Conservation (phyloP, 2,113 vertebrate species). For the Sapayoa aenigma region DNA sequence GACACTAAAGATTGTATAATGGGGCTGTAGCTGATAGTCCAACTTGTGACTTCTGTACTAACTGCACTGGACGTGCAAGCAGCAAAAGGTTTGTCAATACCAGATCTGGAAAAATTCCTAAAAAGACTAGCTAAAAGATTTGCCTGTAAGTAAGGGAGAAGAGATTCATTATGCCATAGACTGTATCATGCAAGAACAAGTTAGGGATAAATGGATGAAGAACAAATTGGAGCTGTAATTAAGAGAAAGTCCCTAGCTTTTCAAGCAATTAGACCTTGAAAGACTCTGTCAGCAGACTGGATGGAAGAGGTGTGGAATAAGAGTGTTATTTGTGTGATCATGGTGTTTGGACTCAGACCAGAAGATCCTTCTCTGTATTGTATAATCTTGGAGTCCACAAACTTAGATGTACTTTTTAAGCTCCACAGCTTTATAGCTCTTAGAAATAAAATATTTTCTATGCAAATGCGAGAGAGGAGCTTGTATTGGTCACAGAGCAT, state of each 20-base stretch:
- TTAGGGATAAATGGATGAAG: background rate
- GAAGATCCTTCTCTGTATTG: background rate
- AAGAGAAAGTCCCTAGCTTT: background rate
- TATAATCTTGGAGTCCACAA: background rate
- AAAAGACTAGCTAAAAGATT: background rate
- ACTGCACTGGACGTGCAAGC: background rate
- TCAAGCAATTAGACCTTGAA: background rate
- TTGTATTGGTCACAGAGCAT: background rate
- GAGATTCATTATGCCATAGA: background rate
- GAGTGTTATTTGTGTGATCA: background rate
- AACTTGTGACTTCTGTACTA: background rate
- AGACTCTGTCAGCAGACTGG: background rate
- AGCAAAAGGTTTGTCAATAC: background rate
- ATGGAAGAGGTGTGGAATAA: background rate
- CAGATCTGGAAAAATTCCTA: background rate
- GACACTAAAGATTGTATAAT: background rate
- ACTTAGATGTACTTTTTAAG: background rate
- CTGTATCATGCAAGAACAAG: background rate
- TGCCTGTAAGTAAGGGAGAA: background rate
- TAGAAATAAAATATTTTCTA: background rate
- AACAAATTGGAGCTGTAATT: background rate
- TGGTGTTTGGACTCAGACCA: background rate
- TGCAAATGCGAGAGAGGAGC: background rate
- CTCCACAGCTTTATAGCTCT: background rate
- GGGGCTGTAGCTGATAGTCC: background rate